Evolutionary conservation across 2,888 invertebrate species (phyloP).

Genomic region (Lasioglossum pauxillum): DNA sequence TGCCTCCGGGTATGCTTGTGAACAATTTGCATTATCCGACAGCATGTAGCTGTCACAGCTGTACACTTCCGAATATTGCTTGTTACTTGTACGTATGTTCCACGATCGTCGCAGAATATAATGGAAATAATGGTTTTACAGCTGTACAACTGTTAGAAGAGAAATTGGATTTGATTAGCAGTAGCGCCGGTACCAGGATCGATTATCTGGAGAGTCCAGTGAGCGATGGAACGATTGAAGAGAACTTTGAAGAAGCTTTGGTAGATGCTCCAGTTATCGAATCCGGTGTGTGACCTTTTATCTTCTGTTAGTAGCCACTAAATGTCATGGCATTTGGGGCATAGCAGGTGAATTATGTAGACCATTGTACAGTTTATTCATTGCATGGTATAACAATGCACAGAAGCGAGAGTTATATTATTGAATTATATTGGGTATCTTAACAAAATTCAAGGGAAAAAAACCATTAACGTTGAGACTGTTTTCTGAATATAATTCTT

Average conservation of each 20-base stretch:
- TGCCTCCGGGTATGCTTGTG: too few relatives aligned
- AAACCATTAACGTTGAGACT: background rate
- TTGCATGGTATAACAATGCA: constrained; percentile 68
- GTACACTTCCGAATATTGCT: too few relatives aligned
- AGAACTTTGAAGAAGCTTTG: constrained; percentile 95
- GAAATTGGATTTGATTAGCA: constrained; percentile 81
- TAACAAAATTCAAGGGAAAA: background rate
- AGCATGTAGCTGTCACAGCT: too few relatives aligned
- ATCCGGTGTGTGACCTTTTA: constrained; percentile 81
- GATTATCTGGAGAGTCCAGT: constrained; percentile 89
- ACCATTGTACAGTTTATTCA: constrained; percentile 71
- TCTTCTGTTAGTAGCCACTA: constrained; percentile 72
- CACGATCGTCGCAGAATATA: constrained; percentile 23
- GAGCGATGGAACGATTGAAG: constrained; percentile 95
- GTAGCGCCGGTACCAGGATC: constrained; percentile 80
- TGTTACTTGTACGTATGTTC: background rate
- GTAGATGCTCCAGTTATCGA: constrained; percentile 87
- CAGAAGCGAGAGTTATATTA: constrained; percentile 46
- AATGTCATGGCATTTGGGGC: constrained; percentile 77
- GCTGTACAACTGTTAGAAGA: constrained; percentile 82
- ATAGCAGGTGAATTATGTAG: constrained; percentile 74
- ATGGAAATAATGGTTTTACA: constrained; percentile 61
- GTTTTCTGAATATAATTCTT: constrained; percentile 41
- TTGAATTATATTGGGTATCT: constrained; percentile 28
- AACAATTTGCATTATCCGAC: too few relatives aligned